Evolutionary conservation across 2,888 invertebrate genomes (phyloP), one percentile per base, ranked within the genome.

Genomic region (Lymantria dispar): DNA sequence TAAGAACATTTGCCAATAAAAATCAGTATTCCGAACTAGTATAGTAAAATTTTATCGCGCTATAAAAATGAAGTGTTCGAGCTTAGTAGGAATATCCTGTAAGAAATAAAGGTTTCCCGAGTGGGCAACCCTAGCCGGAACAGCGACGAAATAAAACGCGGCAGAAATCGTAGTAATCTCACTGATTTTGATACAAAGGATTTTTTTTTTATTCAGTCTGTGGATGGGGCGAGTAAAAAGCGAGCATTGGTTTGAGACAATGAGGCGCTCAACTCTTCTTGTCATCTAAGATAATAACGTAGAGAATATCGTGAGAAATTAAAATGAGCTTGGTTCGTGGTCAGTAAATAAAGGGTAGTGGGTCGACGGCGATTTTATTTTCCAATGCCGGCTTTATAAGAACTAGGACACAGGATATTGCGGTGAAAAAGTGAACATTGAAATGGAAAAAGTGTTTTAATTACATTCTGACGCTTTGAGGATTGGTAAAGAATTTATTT

Each of bases 361-460:
- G 65, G 64, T 58, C 59, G 50, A 46, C 50, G 22, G 59, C 54
- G 64, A 69, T 72, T 75, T 72, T 80, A 82, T 80, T 82, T 81
- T 82, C 78, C 80, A 76, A 80, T 78, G 73, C 68, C 64, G 72
- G 77, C 78, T 80, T 83, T 76, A 85, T 83, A 79, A 71, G 68
- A 79, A 82, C 63, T 81, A 68, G 85, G 75, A 74, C 82, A 70
- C 75, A 75, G 82, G 79, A 83, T 85, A 83, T 85, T 85, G 76
- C 75, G 73, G 75, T 74, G 78, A 78, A 79, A 12, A 38, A 38
- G 12, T 38, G 38, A 38, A 38, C n/a, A 38, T 70, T 74, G 22
- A 70, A 77, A 68, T 69, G 61, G 69, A 78, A 77, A 71, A 68
- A 68, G 66, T 60, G 67, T 70, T 80, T 80, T 85, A 84, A 86